Conservation (phyloP, 2,888 invertebrate species). For the Euspilapteryx auroguttella region DNA sequence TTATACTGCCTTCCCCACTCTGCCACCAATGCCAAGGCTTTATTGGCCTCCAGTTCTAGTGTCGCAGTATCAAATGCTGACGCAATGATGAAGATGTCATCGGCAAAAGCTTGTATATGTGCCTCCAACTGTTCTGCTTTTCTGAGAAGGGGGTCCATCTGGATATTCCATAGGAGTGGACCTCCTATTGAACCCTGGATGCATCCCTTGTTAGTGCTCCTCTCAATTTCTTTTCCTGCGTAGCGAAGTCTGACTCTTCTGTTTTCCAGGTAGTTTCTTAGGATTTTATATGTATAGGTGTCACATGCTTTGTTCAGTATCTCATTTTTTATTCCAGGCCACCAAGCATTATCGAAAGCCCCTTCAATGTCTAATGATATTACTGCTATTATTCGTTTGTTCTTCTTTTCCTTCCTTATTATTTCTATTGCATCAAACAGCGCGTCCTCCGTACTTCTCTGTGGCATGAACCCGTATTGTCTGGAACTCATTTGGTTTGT, state of each 20-base stretch:
- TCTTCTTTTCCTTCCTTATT: background rate
- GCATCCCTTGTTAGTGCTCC: constrained; percentile 6
- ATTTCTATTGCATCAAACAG: background rate
- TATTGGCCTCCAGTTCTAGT: constrained; percentile 3
- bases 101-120: constrained; percentile 6
- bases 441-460: constrained; percentile 5
- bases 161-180: constrained; percentile 7
- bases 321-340: constrained; percentile 8
- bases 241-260: constrained; percentile 5
- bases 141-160: constrained; percentile 5
- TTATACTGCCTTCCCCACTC: constrained; percentile 5
- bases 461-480: constrained; percentile 6
- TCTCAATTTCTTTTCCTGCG: constrained; percentile 3
- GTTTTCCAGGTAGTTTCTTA: constrained; percentile 2
- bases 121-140: background rate
- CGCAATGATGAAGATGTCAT: constrained; percentile 4
- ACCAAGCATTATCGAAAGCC: constrained; percentile 10
- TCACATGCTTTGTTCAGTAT: constrained; percentile 1
- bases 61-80: constrained; percentile 1
- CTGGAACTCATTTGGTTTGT: no score
- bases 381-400: background rate
- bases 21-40: constrained; percentile 1
- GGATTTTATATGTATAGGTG: constrained; percentile 1
- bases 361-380: constrained; percentile 5
- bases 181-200: constrained; percentile 7